phyloP scores from a whole-genome alignment of 2,888 invertebrate genomes.

The Ethmia dodecea region DNA sequence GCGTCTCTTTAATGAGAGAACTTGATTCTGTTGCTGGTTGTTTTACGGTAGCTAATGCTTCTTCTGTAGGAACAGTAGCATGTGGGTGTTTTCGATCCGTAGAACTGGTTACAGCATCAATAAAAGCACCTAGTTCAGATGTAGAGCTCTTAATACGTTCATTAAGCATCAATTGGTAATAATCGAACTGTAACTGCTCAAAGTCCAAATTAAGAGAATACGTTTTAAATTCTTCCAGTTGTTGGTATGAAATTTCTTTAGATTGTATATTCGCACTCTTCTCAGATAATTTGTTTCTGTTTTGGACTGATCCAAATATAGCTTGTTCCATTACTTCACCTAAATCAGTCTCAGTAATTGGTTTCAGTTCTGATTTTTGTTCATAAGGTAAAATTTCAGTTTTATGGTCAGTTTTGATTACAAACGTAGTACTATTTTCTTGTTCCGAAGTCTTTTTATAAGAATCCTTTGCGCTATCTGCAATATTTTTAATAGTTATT shows the following conservation, averaged over 20 bases:
- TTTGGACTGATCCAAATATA: slow-evolving; percentile 81
- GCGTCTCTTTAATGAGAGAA: no score
- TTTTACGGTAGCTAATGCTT: no score
- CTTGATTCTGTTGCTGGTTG: no score
- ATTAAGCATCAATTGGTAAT: slow-evolving; percentile 35
- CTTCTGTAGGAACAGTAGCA: no score
- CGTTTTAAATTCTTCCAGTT: slow-evolving; percentile 53
- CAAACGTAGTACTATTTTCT: background rate
- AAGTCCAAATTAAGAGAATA: slow-evolving; percentile 52
- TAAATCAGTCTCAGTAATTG: slow-evolving; percentile 28
- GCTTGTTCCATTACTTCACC: slow-evolving; percentile 65
- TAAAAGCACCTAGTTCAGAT: no score
- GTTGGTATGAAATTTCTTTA: slow-evolving; percentile 43
- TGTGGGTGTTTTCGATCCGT: no score
- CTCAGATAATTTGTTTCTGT: slow-evolving; percentile 47
- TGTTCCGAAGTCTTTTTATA: background rate
- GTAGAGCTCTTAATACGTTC: no score
- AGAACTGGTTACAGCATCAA: no score
- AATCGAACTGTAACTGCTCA: slow-evolving; percentile 48
- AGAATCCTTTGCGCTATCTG: no score
- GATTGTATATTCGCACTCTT: slow-evolving; percentile 22
- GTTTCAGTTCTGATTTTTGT: background rate
- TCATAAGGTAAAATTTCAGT: background rate
- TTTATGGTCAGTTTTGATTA: background rate
- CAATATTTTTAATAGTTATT: no score